These are phyloP conservation scores for Aurelia aurita DNA, from an alignment of 30 jellyfish, hydroid and myxozoan genomes.

Conservation along the genomic window DNA sequence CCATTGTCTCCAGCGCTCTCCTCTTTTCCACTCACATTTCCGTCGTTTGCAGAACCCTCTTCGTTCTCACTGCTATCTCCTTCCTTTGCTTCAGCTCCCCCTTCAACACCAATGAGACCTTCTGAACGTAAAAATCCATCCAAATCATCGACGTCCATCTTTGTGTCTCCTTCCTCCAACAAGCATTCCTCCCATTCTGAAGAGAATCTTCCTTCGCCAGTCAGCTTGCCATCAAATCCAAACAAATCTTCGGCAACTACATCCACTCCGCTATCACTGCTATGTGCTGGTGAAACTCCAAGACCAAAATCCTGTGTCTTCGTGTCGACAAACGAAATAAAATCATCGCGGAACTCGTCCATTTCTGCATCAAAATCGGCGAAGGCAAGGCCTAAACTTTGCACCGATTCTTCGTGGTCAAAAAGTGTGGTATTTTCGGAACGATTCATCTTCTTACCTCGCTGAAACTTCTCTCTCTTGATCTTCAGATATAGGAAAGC, in stretches of 20 bases:
- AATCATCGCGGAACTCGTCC: slow-evolving; percentile 29
- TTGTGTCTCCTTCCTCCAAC: neutral
- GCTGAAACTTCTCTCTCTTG: too few species aligned
- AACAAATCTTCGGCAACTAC: slow-evolving; percentile 1
- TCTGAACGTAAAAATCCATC: too few species aligned
- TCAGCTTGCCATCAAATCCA: too few species aligned
- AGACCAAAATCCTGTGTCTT: slow-evolving; percentile 2
- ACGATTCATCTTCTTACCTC: too few species aligned
- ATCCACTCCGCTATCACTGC: slow-evolving; percentile 83
- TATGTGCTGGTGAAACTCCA: slow-evolving; percentile 65
- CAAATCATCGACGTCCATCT: too few species aligned
- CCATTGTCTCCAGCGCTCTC: neutral
- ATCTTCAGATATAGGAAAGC: too few species aligned
- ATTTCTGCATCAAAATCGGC: slow-evolving; percentile 14
- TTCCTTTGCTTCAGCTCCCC: neutral
- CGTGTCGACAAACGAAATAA: neutral
- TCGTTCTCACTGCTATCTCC: neutral
- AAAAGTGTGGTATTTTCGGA: too few species aligned
- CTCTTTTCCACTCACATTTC: neutral
- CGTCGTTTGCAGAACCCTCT: neutral
- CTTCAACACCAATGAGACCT: too few species aligned
- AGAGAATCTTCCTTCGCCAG: neutral
- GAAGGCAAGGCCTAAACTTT: neutral
- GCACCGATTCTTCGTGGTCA: too few species aligned
- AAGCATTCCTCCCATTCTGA: neutral